These are phyloP conservation scores for Chorisops tibialis DNA, from an alignment of 2,888 invertebrate species.

Conservation along the genomic window DNA sequence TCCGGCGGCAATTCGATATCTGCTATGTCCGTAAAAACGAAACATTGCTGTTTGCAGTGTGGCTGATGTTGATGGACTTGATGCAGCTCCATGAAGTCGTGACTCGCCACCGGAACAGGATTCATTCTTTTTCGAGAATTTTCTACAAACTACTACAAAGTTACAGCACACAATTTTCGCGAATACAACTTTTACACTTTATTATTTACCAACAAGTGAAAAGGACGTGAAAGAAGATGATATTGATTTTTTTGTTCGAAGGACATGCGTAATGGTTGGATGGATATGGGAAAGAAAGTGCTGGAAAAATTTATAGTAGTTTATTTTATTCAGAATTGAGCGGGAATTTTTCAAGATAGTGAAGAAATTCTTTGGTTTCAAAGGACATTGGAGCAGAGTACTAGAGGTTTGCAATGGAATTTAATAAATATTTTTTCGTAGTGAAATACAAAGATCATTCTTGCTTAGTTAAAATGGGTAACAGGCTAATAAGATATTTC, in stretches of 20 bases:
- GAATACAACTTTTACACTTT: background rate
- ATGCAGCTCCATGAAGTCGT: slow-evolving; percentile 51
- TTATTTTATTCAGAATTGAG: too few species aligned
- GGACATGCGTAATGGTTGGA: background rate
- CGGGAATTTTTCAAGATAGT: too few species aligned
- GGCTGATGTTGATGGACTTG: slow-evolving; percentile 45
- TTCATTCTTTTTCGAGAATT: slow-evolving; percentile 23
- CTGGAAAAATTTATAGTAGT: too few species aligned
- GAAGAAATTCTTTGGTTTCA: too few species aligned
- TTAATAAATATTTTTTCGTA: too few species aligned
- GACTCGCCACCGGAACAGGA: slow-evolving; percentile 51
- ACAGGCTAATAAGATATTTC: too few species aligned
- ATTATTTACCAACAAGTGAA: slow-evolving; percentile 26
- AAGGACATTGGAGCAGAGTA: too few species aligned
- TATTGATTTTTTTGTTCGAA: background rate
- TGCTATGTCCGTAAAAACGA: slow-evolving; percentile 51
- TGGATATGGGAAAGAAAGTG: too few species aligned
- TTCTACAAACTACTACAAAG: background rate
- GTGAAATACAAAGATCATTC: too few species aligned
- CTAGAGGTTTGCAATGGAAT: too few species aligned
- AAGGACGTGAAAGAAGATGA: slow-evolving; percentile 2
- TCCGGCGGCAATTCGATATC: slow-evolving; percentile 52
- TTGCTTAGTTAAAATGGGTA: too few species aligned
- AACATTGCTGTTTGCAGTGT: slow-evolving; percentile 52
- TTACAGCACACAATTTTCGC: background rate